Evolutionary conservation across 2,888 invertebrate genomes (phyloP), one percentile per base, ranked within the genome.

Genomic region (Lasioglossum marginatum): DNA sequence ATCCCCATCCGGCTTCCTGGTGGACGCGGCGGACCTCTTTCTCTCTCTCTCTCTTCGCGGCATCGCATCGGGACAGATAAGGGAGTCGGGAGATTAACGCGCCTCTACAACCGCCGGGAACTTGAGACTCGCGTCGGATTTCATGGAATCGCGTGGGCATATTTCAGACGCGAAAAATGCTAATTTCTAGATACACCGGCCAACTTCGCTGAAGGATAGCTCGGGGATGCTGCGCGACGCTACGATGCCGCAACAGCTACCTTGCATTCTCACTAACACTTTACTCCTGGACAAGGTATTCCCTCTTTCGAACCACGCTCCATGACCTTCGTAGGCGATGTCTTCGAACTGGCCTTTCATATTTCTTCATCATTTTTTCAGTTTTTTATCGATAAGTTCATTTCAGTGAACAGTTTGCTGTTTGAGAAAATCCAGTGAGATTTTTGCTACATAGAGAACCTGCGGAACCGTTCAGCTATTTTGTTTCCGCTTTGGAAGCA

Each of bases 111-210:
- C 78, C 73, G 83, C 52, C 60, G 75, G 83, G 52, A 76, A 86
- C 80, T 81, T 77, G 82, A 87, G 81, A 87, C 81, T 81, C 87
- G 83, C 81, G 66, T 77, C 63, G 80, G 83, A 83, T 83, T 86
- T 86, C 83, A 79, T 74, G 83, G 83, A 86, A 87, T 86, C 77
- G 86, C 87, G 80, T 76, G 86, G 82, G 75, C 82, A 87, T 86
- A 86, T 86, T 86, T 86, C 45, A 75, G 60, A 78, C 79, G 85
- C 16, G 86, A 86, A 86, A 87, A 87, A 87, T 80, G 77, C 34
- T 48, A 27, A 77, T 87, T 80, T 68, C 70, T 77, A 86, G 86
- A 86, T 86, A 86, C 81, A 73, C 52, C 66, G 60, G 31, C 23
- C 52, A 52, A 52, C 3, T 52, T 14, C 8, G 31, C 66, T 34